phyloP scores from a whole-genome alignment of 2,888 invertebrate species.

The Argynnis bischoffii region DNA sequence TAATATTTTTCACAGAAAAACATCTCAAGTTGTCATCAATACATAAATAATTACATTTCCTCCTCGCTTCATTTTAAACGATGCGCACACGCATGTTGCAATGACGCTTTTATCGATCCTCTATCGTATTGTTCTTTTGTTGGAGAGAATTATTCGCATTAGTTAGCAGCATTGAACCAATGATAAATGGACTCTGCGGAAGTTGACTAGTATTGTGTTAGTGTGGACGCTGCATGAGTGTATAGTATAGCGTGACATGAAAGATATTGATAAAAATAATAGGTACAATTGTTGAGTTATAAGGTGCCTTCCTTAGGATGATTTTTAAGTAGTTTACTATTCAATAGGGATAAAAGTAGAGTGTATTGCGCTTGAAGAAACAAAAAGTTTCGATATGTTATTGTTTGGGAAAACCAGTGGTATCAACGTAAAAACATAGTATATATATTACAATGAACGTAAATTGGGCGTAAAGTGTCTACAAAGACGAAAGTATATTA shows the following conservation, averaged over 20 bases:
- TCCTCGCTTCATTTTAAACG: neutral
- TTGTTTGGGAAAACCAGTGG: too few relatives aligned
- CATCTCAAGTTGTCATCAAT: neutral
- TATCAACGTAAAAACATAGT: too few relatives aligned
- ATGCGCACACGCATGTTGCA: slow-evolving; percentile 29
- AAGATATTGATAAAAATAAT: neutral
- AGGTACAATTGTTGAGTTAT: neutral
- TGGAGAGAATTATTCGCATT: slow-evolving; percentile 33
- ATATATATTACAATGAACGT: too few relatives aligned
- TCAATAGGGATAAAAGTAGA: too few relatives aligned
- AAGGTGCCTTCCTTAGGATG: too few relatives aligned
- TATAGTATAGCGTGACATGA: neutral
- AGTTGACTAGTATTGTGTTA: slow-evolving; percentile 17
- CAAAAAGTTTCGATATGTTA: too few relatives aligned
- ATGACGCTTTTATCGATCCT: slow-evolving; percentile 29
- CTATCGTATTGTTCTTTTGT: slow-evolving; percentile 35
- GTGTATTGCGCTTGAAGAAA: too few relatives aligned
- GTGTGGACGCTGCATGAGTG: neutral
- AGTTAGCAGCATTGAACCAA: slow-evolving; percentile 22
- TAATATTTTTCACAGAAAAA: too few relatives aligned
- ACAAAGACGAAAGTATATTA: too few relatives aligned
- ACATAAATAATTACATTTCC: slow-evolving; percentile 8
- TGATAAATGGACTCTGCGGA: slow-evolving; percentile 31
- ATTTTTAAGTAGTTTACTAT: too few relatives aligned
- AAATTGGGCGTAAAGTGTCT: too few relatives aligned